Percentiles rank a stretch among this genome's conserved stretches.
Conservation (phyloP, 2,797 vertebrate species). For the Rachycentron canadum region DNA sequence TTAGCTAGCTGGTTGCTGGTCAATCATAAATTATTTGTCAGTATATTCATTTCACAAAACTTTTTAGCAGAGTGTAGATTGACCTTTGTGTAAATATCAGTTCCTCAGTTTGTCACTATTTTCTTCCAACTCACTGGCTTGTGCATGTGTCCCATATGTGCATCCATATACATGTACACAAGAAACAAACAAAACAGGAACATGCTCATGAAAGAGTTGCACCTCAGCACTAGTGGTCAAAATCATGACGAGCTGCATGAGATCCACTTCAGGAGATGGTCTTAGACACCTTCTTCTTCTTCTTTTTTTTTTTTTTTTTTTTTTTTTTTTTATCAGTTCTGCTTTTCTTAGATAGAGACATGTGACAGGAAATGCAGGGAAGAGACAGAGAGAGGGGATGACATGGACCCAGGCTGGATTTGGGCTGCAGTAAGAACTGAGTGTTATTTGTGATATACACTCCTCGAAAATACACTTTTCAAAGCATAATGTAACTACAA, state of each 20-base stretch:
- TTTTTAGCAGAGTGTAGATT: neutral
- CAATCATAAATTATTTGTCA: neutral
- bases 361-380: no score
- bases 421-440: no score
- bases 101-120: neutral
- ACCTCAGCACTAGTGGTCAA: neutral
- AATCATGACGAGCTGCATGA: neutral
- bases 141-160: neutral
- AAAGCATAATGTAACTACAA: neutral
- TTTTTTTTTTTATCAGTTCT: no score
- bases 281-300: neutral
- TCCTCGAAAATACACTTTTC: neutral
- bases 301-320: no score
- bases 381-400: no score
- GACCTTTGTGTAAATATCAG: neutral
- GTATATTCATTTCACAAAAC: neutral
- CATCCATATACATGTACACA: neutral
- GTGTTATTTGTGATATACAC: no score
- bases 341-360: no score
- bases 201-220: neutral
- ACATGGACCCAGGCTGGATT: no score
- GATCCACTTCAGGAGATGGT: neutral
- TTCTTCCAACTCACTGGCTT: neutral
- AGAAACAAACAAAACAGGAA: neutral
- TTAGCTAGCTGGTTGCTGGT: no score